Evolutionary conservation across 2,113 vertebrate genomes (phyloP), one percentile per base, ranked within the genome.

Genomic region (Dunckerocampus dactyliophorus): DNA sequence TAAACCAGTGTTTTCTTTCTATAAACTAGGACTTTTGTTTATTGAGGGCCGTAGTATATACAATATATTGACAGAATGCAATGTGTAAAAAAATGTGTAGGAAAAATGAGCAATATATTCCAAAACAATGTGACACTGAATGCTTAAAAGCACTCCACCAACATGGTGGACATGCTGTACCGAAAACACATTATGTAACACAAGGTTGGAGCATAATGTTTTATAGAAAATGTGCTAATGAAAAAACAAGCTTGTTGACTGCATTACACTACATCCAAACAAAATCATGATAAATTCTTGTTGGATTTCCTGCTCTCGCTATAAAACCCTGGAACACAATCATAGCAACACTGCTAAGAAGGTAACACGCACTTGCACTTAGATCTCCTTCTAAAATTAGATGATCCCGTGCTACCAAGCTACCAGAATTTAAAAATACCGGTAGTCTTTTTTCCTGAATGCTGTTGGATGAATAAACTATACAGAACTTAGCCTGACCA

Each of bases 21-120:
- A 8, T 53, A 47, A 64, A 68, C 42, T 37, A 14, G 45, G 45
- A 47, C 19, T 9, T 54, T 47, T 61, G 21, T 46, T 72, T 22
- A 17, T 50, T 57, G 15, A 50, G n/a, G 13, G 19, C 55, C 50
- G 3, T 0, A 3, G 21, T 54, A 21, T 19, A 45, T 34, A 34
- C 31, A 34, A 34, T 34, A 34, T 28, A 52, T 16, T 52, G 22
- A 53, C 50, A 52, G 15, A 17, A 17, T n/a, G 24, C 28, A 52
- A 52, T 17, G 22, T 52, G 6, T n/a, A 31, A 3, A 31, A 21
- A 50, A 15, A 7, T 50, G 21, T 6, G 48, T 13, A 5, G 13
- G 49, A 16, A 8, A 24, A 15, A 46, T 4, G 4, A 46, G 10
- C 45, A 8, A 53, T 47, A 28, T 9, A 37, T 42, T 20, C 13